Percentiles rank a stretch among this genome's conserved stretches.
phyloP scores from a whole-genome alignment of 2,797 vertebrate species.

The Atherinosoma microstoma region DNA sequence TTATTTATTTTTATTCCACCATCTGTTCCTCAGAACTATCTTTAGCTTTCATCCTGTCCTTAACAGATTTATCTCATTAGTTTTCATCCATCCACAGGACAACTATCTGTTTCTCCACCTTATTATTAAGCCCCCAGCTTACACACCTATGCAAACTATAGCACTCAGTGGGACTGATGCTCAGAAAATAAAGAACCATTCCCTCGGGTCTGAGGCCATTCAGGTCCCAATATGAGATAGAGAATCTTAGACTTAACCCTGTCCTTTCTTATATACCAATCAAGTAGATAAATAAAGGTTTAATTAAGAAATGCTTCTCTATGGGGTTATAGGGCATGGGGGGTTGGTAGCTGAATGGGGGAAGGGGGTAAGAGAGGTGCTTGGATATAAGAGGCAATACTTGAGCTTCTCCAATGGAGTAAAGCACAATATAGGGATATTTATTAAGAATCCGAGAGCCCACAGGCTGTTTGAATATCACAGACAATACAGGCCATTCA shows the following conservation, averaged over 20 bases:
- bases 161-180: constrained; percentile 46
- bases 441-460: constrained; percentile 68
- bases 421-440: constrained; percentile 72
- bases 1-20: constrained; percentile 51
- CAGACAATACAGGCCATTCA: constrained; percentile 50
- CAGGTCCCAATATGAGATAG: constrained; percentile 71
- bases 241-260: constrained; percentile 63
- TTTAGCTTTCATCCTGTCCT: constrained; percentile 35
- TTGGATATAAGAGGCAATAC: constrained; percentile 55
- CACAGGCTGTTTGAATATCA: constrained; percentile 51
- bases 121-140: constrained; percentile 54
- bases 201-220: constrained; percentile 57
- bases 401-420: constrained; percentile 60
- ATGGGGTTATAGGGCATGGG: constrained; percentile 49
- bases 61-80: constrained; percentile 56
- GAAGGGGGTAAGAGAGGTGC: constrained; percentile 46
- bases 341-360: constrained; percentile 37
- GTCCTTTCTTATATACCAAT: constrained; percentile 67
- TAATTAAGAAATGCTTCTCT: constrained; percentile 75
- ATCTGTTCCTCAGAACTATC: constrained; percentile 30
- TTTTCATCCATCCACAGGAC: constrained; percentile 51
- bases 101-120: constrained; percentile 46
- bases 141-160: constrained; percentile 57
- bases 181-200: constrained; percentile 64
- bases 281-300: constrained; percentile 80